These are phyloP conservation scores for Nycticebus coucang DNA, from an alignment of 2,113 vertebrate species.

Conservation along the genomic window DNA sequence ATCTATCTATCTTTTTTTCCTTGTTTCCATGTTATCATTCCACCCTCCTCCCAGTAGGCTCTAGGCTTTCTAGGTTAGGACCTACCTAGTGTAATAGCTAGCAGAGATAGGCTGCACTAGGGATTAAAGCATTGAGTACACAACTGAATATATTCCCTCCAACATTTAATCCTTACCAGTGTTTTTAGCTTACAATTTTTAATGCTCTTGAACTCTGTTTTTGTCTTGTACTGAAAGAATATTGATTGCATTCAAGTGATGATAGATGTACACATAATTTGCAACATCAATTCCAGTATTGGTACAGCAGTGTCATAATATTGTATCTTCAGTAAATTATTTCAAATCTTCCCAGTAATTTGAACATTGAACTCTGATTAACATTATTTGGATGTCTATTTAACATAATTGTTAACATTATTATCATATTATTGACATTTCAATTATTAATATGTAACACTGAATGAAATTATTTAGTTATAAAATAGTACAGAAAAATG, in stretches of 20 bases:
- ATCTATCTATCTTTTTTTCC: neutral
- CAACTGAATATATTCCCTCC: neutral
- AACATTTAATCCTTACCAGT: neutral
- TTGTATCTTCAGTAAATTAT: neutral
- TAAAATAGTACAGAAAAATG: neutral
- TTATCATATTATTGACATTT: neutral
- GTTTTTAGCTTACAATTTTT: neutral
- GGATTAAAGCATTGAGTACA: neutral
- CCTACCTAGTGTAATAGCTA: neutral
- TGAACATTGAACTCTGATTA: neutral
- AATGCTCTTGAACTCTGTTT: neutral
- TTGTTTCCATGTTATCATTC: neutral
- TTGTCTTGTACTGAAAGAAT: neutral
- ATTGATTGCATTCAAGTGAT: neutral
- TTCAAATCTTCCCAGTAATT: neutral
- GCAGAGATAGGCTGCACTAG: neutral
- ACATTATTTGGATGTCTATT: neutral
- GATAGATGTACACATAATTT: neutral
- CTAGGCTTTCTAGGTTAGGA: too few relatives aligned
- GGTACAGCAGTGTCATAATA: neutral
- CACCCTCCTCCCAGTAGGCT: fast-evolving
- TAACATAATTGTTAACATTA: neutral
- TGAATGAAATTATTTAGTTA: neutral
- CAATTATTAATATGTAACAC: neutral
- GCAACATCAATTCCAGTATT: neutral